Conservation (phyloP, 2,888 invertebrate genomes). For the Idaea aversata region DNA sequence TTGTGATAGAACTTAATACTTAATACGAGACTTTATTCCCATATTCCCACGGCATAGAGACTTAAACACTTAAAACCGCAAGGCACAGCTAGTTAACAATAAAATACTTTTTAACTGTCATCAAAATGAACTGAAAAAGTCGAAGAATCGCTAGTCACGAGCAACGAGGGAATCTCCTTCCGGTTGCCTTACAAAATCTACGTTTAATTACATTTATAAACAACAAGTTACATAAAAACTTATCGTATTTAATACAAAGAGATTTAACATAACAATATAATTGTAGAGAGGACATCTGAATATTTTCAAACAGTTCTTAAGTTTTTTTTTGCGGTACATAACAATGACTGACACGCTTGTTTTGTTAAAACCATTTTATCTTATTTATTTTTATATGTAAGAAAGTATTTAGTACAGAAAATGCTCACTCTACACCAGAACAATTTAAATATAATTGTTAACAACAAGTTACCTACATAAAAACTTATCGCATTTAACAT, state of each 20-base stretch:
- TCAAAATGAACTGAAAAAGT: background rate
- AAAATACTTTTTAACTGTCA: background rate
- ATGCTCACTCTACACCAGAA: background rate
- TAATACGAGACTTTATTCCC: no score
- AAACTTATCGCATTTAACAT: slow-evolving; percentile 1
- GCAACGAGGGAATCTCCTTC: background rate
- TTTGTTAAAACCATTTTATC: no score
- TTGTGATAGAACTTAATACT: no score
- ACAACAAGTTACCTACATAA: background rate
- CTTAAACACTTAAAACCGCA: background rate
- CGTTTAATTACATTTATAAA: slow-evolving; percentile 1
- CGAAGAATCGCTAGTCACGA: background rate
- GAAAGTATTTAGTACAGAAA: no score
- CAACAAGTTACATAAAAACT: background rate
- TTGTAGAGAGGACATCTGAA: background rate
- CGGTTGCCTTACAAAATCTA: background rate
- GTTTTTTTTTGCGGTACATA: no score
- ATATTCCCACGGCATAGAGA: no score
- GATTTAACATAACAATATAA: background rate
- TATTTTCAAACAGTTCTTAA: background rate
- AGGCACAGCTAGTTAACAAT: background rate
- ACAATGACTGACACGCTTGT: no score
- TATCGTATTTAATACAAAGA: background rate
- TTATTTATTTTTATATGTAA: no score
- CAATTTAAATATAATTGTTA: background rate